phyloP scores from a whole-genome alignment of 2,113 vertebrate species.

The Tragulus kanchil region DNA sequence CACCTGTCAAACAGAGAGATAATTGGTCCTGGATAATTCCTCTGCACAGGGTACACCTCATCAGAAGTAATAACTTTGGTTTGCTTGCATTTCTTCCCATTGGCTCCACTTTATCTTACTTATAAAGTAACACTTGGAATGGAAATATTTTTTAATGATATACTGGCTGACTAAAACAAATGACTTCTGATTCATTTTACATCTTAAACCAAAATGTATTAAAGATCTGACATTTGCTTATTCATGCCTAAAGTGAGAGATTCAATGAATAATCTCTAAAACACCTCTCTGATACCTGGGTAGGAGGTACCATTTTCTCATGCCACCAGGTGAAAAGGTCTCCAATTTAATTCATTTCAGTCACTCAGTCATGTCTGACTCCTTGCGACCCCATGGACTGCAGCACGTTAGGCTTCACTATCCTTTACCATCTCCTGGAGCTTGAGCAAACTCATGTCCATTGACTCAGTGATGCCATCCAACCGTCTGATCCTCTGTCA shows the following conservation, averaged over 20 bases:
- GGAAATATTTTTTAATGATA: background rate
- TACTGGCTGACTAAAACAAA: background rate
- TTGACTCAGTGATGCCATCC: too few species aligned
- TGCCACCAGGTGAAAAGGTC: background rate
- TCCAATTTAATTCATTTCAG: too few species aligned
- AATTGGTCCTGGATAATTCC: background rate
- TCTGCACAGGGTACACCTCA: background rate
- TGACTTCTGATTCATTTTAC: background rate
- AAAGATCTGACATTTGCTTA: background rate
- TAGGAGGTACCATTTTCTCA: background rate
- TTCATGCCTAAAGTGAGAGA: background rate
- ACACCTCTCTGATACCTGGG: background rate
- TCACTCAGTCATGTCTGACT: too few species aligned
- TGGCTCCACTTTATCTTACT: background rate
- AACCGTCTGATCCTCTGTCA: too few species aligned
- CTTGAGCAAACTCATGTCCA: too few species aligned
- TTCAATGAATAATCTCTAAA: background rate
- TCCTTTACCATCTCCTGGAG: too few species aligned
- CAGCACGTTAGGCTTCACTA: too few species aligned
- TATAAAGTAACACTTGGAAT: background rate
- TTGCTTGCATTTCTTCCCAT: background rate
- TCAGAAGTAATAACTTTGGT: background rate
- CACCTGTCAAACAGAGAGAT: background rate
- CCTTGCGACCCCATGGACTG: too few species aligned
- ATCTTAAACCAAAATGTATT: background rate